phyloP scores from a whole-genome alignment of 2,113 vertebrate species.

The Raphicerus campestris region DNA sequence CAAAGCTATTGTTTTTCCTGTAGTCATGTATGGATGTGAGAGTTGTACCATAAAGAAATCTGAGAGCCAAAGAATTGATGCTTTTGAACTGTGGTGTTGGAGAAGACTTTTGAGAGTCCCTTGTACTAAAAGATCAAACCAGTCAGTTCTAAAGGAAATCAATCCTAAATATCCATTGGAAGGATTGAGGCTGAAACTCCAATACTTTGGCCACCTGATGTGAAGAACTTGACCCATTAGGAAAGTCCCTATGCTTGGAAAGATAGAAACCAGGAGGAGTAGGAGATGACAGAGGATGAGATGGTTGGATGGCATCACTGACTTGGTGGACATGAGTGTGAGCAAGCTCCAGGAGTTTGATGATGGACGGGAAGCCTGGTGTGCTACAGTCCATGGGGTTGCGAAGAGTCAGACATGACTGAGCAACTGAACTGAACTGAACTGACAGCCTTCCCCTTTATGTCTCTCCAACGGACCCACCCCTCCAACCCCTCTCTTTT shows the following conservation, averaged over 20 bases:
- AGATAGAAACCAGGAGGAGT: neutral
- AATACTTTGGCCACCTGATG: neutral
- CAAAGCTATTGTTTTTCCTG: neutral
- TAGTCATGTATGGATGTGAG: neutral
- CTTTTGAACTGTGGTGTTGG: neutral
- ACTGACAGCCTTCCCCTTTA: neutral
- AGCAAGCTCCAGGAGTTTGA: neutral
- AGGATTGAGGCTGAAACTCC: neutral
- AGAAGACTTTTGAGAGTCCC: neutral
- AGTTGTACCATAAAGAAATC: neutral
- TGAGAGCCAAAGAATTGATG: neutral
- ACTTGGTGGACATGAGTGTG: neutral
- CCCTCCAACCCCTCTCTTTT: neutral
- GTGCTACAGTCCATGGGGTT: neutral
- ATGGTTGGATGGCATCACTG: neutral
- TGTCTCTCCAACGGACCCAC: neutral
- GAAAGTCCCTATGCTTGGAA: neutral
- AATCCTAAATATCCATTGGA: neutral
- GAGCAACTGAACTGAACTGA: neutral
- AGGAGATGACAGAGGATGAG: neutral
- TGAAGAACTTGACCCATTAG: neutral
- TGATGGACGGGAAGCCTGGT: neutral
- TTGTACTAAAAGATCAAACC: neutral
- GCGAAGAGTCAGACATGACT: neutral
- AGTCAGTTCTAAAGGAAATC: neutral